Evolutionary conservation across 2,888 invertebrate genomes (phyloP), one percentile per base, ranked within the genome.

Genomic region (Saturnia japonica): DNA sequence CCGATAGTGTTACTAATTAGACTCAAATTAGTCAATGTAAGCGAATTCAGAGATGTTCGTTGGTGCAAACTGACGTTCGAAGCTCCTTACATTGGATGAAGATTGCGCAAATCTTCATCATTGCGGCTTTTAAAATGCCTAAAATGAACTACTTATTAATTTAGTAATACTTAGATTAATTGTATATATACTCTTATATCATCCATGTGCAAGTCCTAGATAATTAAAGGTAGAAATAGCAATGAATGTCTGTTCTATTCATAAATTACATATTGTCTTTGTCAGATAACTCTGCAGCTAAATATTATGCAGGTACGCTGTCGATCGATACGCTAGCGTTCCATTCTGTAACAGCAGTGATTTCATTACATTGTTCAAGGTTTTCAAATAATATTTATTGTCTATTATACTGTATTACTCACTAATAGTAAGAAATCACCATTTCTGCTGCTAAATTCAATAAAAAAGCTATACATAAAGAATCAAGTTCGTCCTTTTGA

Each of bases 231-330:
- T 11, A 54, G 22, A 54, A 22, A 54, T 54, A 54, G 11, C 22
- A 54, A n/a, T 6, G 19, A 19, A 47, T 47, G 3, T 3, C 19
- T 2, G 6, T 47, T 47, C 47, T n/a, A 47, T 47, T 19, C 4
- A 54, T 54, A 54, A 54, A 54, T 54, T 11, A 54, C 22, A 11
- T 54, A 22, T 9, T 54, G 54, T 11, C 22, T 54, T 54, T 54
- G 57, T 60, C 16, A 60, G 57, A 14, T 14, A 22, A 22, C 57
- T 14, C 25, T 60, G 57, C 57, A 28, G 57, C 12, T 60, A 28
- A 60, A 60, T 60, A n/a, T n/a, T n/a, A 28, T 60, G 57, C 57
- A 60, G 57, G 57, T 60, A 25, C 28, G 57, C 28, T 60, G 28
- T 28, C 57, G 57, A 60, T 60, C 57, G 57, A 60, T 60, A 60